Percentiles rank a stretch among this genome's conserved stretches.
These are phyloP conservation scores for Drosophila oshimai DNA, from an alignment of 1,140 invertebrate genomes.

Conservation along the genomic window DNA sequence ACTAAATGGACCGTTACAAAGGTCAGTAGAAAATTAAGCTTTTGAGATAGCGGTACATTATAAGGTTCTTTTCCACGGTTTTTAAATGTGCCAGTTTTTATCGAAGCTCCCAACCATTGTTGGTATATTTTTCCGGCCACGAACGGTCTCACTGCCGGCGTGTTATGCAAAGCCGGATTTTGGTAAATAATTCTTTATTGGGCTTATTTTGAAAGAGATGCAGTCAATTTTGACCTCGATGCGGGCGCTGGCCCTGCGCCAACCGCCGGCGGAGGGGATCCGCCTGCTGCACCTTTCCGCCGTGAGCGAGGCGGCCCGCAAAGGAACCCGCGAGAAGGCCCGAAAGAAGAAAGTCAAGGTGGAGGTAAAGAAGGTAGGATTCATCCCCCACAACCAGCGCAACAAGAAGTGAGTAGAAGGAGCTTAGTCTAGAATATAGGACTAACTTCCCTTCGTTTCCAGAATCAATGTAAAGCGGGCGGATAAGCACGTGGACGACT, in stretches of 20 bases:
- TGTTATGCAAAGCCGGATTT: constrained; percentile 33
- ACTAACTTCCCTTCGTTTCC: background rate
- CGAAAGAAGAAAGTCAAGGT: constrained; percentile 88
- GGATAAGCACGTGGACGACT: constrained; percentile 85
- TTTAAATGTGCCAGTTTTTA: too few species aligned
- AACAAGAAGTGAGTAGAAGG: constrained; percentile 81
- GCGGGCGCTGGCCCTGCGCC: constrained; percentile 60
- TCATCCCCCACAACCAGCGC: constrained; percentile 86
- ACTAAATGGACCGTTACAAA: too few species aligned
- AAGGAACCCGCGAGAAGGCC: constrained; percentile 89
- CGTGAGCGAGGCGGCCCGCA: constrained; percentile 86
- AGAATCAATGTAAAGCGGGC: constrained; percentile 71
- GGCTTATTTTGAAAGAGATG: constrained; percentile 52
- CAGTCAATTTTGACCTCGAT: constrained; percentile 60
- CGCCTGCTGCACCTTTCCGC: constrained; percentile 78
- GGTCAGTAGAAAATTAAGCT: too few species aligned
- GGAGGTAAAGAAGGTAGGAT: constrained; percentile 87
- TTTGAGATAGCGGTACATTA: too few species aligned
- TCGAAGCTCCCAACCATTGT: too few species aligned
- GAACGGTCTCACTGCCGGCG: too few species aligned
- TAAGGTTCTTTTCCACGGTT: too few species aligned
- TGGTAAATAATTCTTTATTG: constrained; percentile 22
- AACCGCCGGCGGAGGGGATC: constrained; percentile 38
- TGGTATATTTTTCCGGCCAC: too few species aligned
- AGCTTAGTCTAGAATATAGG: background rate